phyloP scores from a whole-genome alignment of 2,113 vertebrate species.

The Quiscalus mexicanus region DNA sequence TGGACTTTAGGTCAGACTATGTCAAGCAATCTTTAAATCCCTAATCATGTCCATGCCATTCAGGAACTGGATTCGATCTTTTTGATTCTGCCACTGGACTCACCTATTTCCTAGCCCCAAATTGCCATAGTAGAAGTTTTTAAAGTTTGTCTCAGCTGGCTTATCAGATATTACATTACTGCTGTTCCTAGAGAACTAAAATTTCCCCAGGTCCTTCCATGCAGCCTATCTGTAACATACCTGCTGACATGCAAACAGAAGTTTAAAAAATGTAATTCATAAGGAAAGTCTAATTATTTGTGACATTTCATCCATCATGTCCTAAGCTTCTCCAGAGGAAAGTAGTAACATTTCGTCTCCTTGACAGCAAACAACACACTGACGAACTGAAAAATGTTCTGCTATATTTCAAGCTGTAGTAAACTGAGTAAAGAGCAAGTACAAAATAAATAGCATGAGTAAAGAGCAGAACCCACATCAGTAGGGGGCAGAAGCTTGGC shows the following conservation, averaged over 20 bases:
- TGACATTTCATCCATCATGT: constrained; percentile 75
- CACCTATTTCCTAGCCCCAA: neutral
- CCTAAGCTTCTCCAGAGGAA: constrained; percentile 68
- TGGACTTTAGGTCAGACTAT: neutral
- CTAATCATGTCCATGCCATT: neutral
- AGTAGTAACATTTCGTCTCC: constrained; percentile 68
- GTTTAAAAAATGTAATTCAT: constrained; percentile 68
- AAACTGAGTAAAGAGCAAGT: constrained; percentile 65
- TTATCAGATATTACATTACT: constrained; percentile 21
- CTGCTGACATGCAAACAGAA: constrained; percentile 64
- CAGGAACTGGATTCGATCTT: neutral
- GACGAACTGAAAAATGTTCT: constrained; percentile 69
- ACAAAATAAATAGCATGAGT: constrained; percentile 69
- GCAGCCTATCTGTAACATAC: constrained; percentile 53
- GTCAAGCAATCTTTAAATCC: neutral
- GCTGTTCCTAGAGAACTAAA: constrained; percentile 18
- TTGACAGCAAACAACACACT: constrained; percentile 72
- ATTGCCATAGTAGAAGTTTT: neutral
- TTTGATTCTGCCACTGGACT: neutral
- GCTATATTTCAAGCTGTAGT: constrained; percentile 65
- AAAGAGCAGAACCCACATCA: constrained; percentile 64
- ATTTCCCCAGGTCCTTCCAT: constrained; percentile 47
- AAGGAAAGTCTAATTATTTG: constrained; percentile 72
- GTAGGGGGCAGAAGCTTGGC: constrained; percentile 41
- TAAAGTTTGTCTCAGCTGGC: neutral